phyloP scores from a whole-genome alignment of 2,797 vertebrate genomes.

The Onychomys torridus region DNA sequence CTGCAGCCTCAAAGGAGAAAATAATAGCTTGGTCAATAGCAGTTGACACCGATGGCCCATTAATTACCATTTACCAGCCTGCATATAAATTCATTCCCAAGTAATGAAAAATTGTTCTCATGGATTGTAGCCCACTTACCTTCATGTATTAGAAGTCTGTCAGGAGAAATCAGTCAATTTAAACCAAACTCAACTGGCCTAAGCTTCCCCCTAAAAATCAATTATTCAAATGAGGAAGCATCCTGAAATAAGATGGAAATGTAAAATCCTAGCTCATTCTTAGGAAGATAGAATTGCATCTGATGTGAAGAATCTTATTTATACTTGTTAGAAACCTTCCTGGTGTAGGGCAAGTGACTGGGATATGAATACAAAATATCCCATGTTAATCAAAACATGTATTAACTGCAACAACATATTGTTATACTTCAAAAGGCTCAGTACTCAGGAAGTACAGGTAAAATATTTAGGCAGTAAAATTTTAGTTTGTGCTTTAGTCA shows the following conservation, averaged over 20 bases:
- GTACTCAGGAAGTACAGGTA: neutral
- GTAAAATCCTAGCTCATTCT: conserved; percentile 14
- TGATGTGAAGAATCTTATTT: conserved; percentile 19
- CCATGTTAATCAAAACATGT: neutral
- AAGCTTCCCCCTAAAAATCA: conserved; percentile 50
- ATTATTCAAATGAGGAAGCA: conserved; percentile 53
- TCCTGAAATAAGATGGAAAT: neutral
- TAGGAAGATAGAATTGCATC: neutral
- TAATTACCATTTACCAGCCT: conserved; percentile 51
- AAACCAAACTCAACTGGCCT: conserved; percentile 57
- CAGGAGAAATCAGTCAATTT: conserved; percentile 54
- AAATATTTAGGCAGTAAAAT: neutral
- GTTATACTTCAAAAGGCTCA: neutral
- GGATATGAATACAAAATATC: conserved; percentile 6
- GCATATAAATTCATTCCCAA: neutral
- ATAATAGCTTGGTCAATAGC: conserved; percentile 49
- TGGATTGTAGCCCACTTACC: conserved; percentile 44
- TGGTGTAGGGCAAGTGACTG: neutral
- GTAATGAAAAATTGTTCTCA: conserved; percentile 32
- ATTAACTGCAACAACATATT: neutral
- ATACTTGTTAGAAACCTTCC: neutral
- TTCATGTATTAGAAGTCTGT: conserved; percentile 42
- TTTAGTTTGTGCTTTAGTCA: conserved; percentile 3
- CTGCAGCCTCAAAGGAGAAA: neutral
- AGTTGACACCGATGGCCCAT: conserved; percentile 14